Evolutionary conservation across 2,888 invertebrate species (phyloP).

Genomic region (Papilio protenor): DNA sequence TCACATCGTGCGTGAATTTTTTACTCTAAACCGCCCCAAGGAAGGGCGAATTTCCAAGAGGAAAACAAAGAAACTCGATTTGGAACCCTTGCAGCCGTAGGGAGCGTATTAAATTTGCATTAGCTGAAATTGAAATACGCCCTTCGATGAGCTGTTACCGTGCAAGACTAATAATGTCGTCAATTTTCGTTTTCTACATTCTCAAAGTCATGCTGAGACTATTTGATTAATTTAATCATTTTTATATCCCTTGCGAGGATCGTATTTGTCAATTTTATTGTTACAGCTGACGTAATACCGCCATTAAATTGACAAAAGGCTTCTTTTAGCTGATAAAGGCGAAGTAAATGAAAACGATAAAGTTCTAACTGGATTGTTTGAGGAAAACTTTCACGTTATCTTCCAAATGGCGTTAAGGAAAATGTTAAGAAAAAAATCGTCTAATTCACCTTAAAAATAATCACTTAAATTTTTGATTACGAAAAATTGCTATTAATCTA

Average conservation of each 20-base stretch:
- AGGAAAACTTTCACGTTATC: not conserved
- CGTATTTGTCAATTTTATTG: conserved; percentile 44
- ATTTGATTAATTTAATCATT: conserved; percentile 82
- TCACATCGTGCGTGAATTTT: conserved; percentile 48
- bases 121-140: conserved; percentile 83
- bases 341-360: conserved; percentile 16
- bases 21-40: conserved; percentile 49
- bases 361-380: not conserved
- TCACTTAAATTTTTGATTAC: not conserved
- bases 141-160: conserved; percentile 78
- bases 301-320: conserved; percentile 17
- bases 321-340: conserved; percentile 21
- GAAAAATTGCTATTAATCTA: not conserved
- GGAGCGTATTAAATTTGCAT: conserved; percentile 84
- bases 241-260: conserved; percentile 62
- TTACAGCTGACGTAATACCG: conserved; percentile 21
- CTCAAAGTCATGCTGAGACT: conserved; percentile 78
- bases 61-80: conserved; percentile 80
- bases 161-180: conserved; percentile 80
- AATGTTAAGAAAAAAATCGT: not conserved
- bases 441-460: not conserved
- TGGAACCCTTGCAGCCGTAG: conserved; percentile 70
- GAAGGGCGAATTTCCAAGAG: conserved; percentile 53
- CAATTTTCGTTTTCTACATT: conserved; percentile 73
- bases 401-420: not conserved